Percentiles rank a stretch among this genome's conserved stretches.
Conservation (phyloP, 2,797 vertebrate genomes). For the Amblyopsis hoosieri region DNA sequence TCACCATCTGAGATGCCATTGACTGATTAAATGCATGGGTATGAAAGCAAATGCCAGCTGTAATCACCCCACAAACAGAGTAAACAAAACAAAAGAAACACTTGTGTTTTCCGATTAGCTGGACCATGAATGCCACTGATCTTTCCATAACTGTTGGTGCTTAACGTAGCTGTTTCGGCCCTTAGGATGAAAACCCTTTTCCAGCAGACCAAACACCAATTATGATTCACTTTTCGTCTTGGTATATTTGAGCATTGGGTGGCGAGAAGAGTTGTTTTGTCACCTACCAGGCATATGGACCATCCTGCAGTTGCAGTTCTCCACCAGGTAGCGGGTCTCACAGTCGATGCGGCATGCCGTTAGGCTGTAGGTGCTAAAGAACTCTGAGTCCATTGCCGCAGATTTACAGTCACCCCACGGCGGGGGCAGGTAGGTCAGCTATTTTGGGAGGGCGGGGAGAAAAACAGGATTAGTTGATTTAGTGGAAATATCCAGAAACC, state of each 20-base stretch:
- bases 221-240: background rate
- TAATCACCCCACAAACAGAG: constrained; percentile 60
- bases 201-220: background rate
- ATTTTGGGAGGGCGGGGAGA: constrained; percentile 26
- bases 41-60: constrained; percentile 47
- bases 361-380: constrained; percentile 95
- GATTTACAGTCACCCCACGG: constrained; percentile 97
- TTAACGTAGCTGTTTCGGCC: constrained; percentile 14
- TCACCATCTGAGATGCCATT: constrained; percentile 44
- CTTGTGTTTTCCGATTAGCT: constrained; percentile 49
- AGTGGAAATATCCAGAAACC: too few species aligned
- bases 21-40: constrained; percentile 50
- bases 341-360: constrained; percentile 97
- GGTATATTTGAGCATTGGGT: too few species aligned
- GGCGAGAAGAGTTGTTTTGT: background rate
- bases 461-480: too few species aligned
- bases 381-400: constrained; percentile 90
- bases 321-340: constrained; percentile 96
- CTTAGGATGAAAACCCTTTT: constrained; percentile 15
- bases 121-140: constrained; percentile 50
- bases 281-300: constrained; percentile 96
- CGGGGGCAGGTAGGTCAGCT: constrained; percentile 95
- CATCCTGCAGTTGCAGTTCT: constrained; percentile 99
- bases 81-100: constrained; percentile 20
- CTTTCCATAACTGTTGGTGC: constrained; percentile 22